A percentile compares a stretch with the other conserved stretches of the same genome.
Evolutionary conservation across 2,113 vertebrate species (phyloP).

Genomic region (Arenaria interpres): DNA sequence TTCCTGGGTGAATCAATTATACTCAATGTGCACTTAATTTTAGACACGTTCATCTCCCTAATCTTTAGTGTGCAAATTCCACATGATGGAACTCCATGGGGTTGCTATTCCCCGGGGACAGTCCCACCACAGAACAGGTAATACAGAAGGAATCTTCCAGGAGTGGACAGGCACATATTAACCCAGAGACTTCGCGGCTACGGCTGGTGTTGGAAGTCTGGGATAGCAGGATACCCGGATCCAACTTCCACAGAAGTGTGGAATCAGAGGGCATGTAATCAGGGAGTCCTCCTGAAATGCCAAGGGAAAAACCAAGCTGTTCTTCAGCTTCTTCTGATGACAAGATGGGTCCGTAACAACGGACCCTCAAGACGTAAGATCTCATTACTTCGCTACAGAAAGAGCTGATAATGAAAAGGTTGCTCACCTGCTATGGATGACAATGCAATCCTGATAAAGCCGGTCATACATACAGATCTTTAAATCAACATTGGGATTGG

Average conservation of each 20-base stretch:
- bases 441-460: conserved; percentile 85
- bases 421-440: conserved; percentile 83
- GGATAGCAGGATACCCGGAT: accelerated
- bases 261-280: neutral
- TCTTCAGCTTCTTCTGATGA: neutral
- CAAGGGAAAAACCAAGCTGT: neutral
- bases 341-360: neutral
- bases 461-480: conserved; percentile 89
- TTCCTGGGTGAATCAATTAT: neutral
- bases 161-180: neutral
- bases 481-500: conserved; percentile 80
- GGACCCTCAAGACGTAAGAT: neutral
- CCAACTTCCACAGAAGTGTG: neutral
- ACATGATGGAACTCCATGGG: neutral
- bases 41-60: neutral
- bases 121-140: neutral
- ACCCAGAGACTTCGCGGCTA: neutral
- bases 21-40: neutral
- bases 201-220: accelerated
- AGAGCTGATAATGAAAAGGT: neutral
- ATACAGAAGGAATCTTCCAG: neutral
- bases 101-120: neutral
- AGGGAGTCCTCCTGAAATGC: neutral
- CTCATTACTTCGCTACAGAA: neutral
- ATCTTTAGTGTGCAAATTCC: neutral